These are phyloP conservation scores for Cariama cristata DNA, from an alignment of 2,113 vertebrate genomes.

Conservation along the genomic window DNA sequence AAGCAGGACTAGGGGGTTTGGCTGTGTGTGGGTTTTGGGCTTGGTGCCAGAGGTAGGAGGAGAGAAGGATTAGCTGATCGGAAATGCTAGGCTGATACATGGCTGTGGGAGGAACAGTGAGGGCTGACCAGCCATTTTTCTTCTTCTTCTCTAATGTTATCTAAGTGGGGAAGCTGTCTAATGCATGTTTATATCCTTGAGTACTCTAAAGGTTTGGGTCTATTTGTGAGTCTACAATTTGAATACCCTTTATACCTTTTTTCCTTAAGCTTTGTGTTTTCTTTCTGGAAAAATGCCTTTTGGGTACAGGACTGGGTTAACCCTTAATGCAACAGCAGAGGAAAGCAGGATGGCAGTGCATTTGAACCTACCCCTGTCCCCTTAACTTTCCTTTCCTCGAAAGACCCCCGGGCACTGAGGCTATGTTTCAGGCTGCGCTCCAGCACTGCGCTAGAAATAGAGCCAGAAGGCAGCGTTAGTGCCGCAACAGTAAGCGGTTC, in stretches of 20 bases:
- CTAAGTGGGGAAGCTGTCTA: not conserved
- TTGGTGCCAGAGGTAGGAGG: not conserved
- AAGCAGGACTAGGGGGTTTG: too few relatives aligned
- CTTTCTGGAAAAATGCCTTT: not conserved
- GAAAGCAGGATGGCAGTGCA: not conserved
- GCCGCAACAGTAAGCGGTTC: not conserved
- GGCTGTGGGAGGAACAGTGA: not conserved
- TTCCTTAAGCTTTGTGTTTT: accelerated
- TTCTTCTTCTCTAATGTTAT: accelerated
- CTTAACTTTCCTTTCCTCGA: not conserved
- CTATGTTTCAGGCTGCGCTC: not conserved
- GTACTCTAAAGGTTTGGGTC: not conserved
- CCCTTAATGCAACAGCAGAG: not conserved
- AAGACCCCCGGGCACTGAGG: not conserved
- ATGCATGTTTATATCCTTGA: not conserved
- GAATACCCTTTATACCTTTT: not conserved
- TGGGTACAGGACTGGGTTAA: not conserved
- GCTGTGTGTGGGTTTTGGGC: not conserved
- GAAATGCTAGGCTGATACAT: not conserved
- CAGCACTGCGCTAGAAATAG: not conserved
- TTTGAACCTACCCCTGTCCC: accelerated
- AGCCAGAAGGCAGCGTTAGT: not conserved
- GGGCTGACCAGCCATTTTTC: not conserved
- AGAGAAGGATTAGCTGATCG: not conserved
- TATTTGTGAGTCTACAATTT: accelerated